A percentile compares a stretch with the other conserved stretches of the same genome.
Evolutionary conservation across 2,113 vertebrate species (phyloP).

Genomic region (Rhinoderma darwinii): DNA sequence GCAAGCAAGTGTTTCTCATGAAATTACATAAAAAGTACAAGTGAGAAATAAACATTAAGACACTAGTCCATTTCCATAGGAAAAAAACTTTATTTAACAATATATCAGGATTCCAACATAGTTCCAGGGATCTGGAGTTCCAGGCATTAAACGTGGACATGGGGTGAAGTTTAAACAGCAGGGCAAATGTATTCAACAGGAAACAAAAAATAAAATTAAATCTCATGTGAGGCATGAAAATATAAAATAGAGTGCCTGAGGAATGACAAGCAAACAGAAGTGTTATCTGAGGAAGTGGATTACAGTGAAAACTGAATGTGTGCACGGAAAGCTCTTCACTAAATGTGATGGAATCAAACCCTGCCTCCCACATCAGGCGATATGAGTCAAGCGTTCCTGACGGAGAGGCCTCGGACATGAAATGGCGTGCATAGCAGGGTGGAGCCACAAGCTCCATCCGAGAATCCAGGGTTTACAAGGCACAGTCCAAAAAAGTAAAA

Average conservation of each 20-base stretch:
- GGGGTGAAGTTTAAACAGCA: constrained; percentile 75
- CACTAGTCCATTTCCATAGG: constrained; percentile 80
- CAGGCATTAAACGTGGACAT: constrained; percentile 80
- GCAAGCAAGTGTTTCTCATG: neutral
- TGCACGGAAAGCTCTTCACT: constrained; percentile 48
- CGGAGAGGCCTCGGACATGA: constrained; percentile 59
- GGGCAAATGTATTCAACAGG: constrained; percentile 74
- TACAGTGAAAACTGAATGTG: neutral
- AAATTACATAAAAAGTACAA: no score
- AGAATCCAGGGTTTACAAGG: constrained; percentile 58
- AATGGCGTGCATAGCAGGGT: constrained; percentile 60
- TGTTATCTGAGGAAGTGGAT: constrained; percentile 25
- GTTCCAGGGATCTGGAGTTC: constrained; percentile 81
- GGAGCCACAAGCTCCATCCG: constrained; percentile 50
- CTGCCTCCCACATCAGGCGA: constrained; percentile 50
- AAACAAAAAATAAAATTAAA: constrained; percentile 60
- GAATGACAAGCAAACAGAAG: constrained; percentile 49
- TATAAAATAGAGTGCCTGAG: constrained; percentile 69
- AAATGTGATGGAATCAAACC: constrained; percentile 55
- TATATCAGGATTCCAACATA: constrained; percentile 87
- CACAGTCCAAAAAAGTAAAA: constrained; percentile 54
- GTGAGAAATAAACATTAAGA: constrained; percentile 7
- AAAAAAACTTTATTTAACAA: constrained; percentile 92
- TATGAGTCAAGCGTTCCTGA: constrained; percentile 48
- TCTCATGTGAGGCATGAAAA: constrained; percentile 41